These are phyloP conservation scores for Pelmatolapia mariae DNA, from an alignment of 2,113 vertebrate species.

Conservation along the genomic window DNA sequence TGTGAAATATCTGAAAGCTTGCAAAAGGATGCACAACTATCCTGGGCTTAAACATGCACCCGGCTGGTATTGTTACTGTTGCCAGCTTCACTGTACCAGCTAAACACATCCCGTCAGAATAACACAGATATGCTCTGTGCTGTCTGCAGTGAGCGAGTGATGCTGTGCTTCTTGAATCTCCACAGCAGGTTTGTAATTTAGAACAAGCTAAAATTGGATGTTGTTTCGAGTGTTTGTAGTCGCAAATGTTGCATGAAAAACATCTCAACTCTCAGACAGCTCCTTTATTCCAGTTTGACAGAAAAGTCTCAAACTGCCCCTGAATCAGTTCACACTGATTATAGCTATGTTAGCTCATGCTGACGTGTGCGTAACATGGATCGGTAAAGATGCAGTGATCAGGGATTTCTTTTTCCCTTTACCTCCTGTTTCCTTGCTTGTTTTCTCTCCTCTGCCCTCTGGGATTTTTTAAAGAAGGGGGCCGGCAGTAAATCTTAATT, in stretches of 20 bases:
- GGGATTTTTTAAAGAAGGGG: neutral
- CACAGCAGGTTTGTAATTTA: neutral
- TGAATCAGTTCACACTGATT: neutral
- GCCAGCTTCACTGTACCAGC: neutral
- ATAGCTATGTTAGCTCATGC: neutral
- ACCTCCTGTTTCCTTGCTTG: neutral
- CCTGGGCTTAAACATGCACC: neutral
- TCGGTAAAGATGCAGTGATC: neutral
- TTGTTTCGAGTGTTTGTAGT: neutral
- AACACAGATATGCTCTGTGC: neutral
- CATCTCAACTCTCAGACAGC: neutral
- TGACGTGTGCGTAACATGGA: neutral
- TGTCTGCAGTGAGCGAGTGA: neutral
- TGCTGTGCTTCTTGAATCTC: neutral
- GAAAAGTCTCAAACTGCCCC: neutral
- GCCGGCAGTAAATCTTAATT: conserved; percentile 20
- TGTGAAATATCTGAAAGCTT: neutral
- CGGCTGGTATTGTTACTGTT: neutral
- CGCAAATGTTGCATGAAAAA: neutral
- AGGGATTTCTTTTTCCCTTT: neutral
- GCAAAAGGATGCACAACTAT: neutral
- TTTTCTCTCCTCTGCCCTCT: neutral
- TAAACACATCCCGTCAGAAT: neutral
- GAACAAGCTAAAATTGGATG: conserved; percentile 20
- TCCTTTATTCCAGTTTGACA: neutral